A percentile compares a stretch with the other conserved stretches of the same genome.
Conservation (phyloP, 2,797 vertebrate genomes). For the Thunnus albacares region DNA sequence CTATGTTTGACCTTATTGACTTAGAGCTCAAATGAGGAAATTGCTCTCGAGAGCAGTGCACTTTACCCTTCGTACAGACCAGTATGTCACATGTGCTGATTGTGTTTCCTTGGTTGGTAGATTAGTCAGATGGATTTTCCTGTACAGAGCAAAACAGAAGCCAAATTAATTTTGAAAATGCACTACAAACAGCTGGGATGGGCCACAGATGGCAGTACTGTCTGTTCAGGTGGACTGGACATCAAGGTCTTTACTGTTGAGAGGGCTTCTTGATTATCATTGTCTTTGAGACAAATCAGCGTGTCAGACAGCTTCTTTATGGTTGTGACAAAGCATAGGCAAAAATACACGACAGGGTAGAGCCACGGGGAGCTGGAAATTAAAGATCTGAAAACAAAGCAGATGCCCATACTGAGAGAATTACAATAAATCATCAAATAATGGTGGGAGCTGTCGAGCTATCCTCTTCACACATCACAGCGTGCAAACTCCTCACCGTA, state of each 20-base stretch:
- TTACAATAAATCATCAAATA: conserved; percentile 74
- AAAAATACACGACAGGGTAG: conserved; percentile 51
- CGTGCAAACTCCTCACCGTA: conserved; percentile 53
- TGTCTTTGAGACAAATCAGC: conserved; percentile 60
- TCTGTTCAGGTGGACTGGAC: conserved; percentile 56
- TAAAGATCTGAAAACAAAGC: conserved; percentile 70
- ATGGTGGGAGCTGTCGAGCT: conserved; percentile 54
- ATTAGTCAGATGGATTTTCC: conserved; percentile 47
- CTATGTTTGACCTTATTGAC: conserved; percentile 76
- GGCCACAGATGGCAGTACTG: conserved; percentile 22
- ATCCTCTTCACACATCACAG: conserved; percentile 69
- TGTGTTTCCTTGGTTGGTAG: conserved; percentile 34
- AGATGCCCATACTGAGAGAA: conserved; percentile 57
- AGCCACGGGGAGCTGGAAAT: conserved; percentile 52
- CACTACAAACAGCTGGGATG: conserved; percentile 22
- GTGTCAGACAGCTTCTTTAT: conserved; percentile 53
- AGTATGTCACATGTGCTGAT: conserved; percentile 45
- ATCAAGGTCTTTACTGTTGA: conserved; percentile 42
- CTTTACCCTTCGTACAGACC: conserved; percentile 67
- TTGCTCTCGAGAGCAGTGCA: conserved; percentile 66
- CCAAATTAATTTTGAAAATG: conserved; percentile 37
- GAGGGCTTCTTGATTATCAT: conserved; percentile 54
- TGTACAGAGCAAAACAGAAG: conserved; percentile 18
- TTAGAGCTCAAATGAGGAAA: conserved; percentile 72
- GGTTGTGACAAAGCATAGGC: conserved; percentile 47